Conservation (phyloP, 1,140 invertebrate species). For the Tetragonula clypearis region DNA sequence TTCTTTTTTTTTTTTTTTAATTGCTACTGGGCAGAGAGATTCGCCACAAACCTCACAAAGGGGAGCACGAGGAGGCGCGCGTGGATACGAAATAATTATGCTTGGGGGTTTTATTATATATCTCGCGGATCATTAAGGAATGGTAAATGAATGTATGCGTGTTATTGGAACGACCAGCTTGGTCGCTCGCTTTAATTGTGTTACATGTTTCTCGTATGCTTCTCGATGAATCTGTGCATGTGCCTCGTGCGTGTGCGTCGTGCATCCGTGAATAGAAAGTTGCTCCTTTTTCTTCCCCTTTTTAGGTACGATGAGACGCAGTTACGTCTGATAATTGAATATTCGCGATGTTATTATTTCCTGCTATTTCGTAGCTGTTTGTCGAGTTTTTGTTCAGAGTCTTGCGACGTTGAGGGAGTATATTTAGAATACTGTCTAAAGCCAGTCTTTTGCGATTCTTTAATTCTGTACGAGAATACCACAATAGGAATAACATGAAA, state of each 20-base stretch:
- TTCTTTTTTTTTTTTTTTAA: constrained; percentile 6
- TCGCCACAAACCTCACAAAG: constrained; percentile 2
- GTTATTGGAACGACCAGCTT: not conserved
- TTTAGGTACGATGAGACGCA: too few species aligned
- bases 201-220: not conserved
- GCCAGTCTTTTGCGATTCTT: too few species aligned
- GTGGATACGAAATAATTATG: constrained; percentile 22
- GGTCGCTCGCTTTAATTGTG: not conserved
- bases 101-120: constrained; percentile 8
- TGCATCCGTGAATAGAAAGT: not conserved
- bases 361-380: too few species aligned
- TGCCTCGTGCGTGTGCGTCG: not conserved
- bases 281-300: not conserved
- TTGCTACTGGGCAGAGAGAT: not conserved
- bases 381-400: too few species aligned
- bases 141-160: not conserved
- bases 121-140: constrained; percentile 29
- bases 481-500: not conserved
- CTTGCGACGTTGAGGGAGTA: too few species aligned
- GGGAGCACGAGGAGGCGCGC: not conserved
- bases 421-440: too few species aligned
- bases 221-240: not conserved
- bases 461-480: too few species aligned
- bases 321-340: too few species aligned
- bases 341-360: too few species aligned